Percentiles rank a stretch among this genome's conserved stretches.
phyloP scores from a whole-genome alignment of 2,797 vertebrate species.

The Leuciscus waleckii region DNA sequence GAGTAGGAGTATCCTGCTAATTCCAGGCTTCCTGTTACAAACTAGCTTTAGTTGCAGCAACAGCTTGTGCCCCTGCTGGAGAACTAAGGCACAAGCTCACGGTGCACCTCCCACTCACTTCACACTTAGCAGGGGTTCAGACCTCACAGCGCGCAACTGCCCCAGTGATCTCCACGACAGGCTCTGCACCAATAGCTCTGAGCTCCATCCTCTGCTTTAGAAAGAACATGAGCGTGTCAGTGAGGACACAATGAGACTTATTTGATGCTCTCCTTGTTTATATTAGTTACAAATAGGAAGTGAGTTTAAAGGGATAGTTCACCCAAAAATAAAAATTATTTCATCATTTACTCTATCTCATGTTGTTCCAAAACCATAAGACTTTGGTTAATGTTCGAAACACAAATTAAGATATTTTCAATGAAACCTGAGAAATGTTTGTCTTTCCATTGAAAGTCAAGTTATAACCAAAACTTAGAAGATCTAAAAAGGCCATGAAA shows the following conservation, averaged over 20 bases:
- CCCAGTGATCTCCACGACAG: constrained; percentile 29
- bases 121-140: constrained; percentile 59
- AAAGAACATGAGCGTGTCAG: constrained; percentile 38
- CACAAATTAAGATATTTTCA: neutral
- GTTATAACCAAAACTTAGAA: neutral
- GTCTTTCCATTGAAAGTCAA: neutral
- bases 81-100: constrained; percentile 47
- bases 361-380: neutral
- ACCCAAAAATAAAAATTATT: neutral
- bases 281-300: neutral
- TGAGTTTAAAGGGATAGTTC: neutral
- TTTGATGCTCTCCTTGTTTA: neutral
- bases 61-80: constrained; percentile 63
- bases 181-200: constrained; percentile 40
- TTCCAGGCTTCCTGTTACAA: constrained; percentile 39
- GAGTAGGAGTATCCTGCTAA: constrained; percentile 29
- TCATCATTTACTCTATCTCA: neutral
- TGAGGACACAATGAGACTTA: constrained; percentile 26
- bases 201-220: constrained; percentile 38
- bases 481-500: neutral
- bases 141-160: constrained; percentile 56
- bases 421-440: neutral
- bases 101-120: constrained; percentile 58
- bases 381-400: neutral
- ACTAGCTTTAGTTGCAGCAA: constrained; percentile 49